Evolutionary conservation across 2,797 vertebrate genomes (phyloP).

Genomic region (Protonibea diacanthus): DNA sequence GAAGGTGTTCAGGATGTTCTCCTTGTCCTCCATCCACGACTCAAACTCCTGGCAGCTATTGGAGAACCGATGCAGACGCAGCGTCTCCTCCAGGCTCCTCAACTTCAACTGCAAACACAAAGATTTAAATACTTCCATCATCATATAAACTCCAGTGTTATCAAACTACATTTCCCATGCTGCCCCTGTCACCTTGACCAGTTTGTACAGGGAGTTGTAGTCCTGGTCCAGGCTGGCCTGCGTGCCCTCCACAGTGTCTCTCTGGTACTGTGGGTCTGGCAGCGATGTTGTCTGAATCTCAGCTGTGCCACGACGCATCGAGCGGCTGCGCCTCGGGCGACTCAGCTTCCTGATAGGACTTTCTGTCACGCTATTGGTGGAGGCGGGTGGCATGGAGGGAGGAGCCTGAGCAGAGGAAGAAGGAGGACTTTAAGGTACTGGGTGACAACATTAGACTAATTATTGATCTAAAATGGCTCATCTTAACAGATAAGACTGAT

Average conservation of each 20-base stretch:
- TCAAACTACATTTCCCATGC: constrained; percentile 12
- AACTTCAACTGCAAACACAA: constrained; percentile 80
- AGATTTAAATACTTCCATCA: neutral
- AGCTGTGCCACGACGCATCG: constrained; percentile 69
- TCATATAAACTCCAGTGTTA: neutral
- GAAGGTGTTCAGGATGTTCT: constrained; percentile 86
- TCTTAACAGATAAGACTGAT: neutral
- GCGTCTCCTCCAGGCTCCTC: constrained; percentile 86
- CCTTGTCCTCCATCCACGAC: constrained; percentile 92
- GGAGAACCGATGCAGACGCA: constrained; percentile 87
- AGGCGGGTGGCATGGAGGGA: constrained; percentile 14
- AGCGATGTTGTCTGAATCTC: constrained; percentile 76
- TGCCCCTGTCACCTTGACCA: constrained; percentile 81
- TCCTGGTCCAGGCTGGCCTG: constrained; percentile 85
- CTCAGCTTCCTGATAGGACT: constrained; percentile 64
- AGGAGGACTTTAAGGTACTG: neutral
- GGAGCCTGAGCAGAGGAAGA: constrained; percentile 40
- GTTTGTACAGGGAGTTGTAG: constrained; percentile 78
- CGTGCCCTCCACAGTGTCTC: constrained; percentile 84
- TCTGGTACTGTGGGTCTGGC: constrained; percentile 86
- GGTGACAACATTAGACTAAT: neutral
- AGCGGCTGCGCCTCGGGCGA: constrained; percentile 72
- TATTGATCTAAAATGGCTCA: neutral
- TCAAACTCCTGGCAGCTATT: constrained; percentile 90
- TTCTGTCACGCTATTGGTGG: constrained; percentile 42